Evolutionary conservation across 2,113 vertebrate species (phyloP), one percentile per base, ranked within the genome.

Genomic region (Microtus pennsylvanicus): DNA sequence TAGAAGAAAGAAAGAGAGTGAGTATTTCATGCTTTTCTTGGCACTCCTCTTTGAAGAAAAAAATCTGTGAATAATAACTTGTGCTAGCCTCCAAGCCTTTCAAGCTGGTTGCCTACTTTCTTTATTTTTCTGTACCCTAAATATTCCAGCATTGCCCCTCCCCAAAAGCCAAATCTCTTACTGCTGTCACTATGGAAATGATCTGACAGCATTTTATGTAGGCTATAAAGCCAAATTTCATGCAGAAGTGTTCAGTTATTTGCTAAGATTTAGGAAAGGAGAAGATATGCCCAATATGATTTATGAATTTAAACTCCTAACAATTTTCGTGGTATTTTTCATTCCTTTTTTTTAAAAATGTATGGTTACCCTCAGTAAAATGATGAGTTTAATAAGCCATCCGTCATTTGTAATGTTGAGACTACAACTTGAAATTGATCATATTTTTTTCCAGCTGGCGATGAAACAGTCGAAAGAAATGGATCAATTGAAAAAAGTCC

Each of bases 381-480:
- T 82, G 52, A 33, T 88, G 77, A 89, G 76, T 11, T 87, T 87
- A n/a, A 70, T 10, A 78, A 55, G 6, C 47, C 16, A 52, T 61
- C 42, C 9, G 4, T 82, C 17, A 55, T 94, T 63, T 24, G 3
- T 91, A 65, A 75, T 6, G 89, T 47, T 96, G 80, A 77, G 16
- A 93, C 81, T 69, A 30, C 58, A 91, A 83, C 16, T 26, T 88
- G 70, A 24, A 61, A 72, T 96, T 93, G 24, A 78, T 50, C 38
- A 33, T 0, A 26, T 61, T 87, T 93, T 21, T 21, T 96, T 97
- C 30, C 96, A 99, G 99, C 98, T 99, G 91, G 99, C 99, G 85
- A 99, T 99, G 99, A 99, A 99, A 98, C 99, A 99, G 87, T 99
- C 99, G 76, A 99, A 99, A 97, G 99, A 99, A 98, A 99, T 99